Evolutionary conservation across 1,140 invertebrate species (phyloP).

Genomic region (Drosophila pallidifrons): DNA sequence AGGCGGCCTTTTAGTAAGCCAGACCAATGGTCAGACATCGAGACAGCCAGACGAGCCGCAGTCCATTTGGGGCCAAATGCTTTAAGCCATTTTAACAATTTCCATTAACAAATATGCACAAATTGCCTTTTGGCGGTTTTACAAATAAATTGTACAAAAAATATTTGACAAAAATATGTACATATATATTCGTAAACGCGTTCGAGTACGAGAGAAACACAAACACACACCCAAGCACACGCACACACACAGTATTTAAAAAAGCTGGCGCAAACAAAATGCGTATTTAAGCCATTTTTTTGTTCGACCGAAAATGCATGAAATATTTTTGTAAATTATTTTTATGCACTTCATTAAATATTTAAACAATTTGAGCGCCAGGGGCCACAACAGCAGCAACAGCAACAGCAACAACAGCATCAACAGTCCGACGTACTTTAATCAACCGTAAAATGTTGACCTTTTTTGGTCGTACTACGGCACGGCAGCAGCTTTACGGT

Average conservation of each 20-base stretch:
- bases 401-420: slow-evolving; percentile 10
- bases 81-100: slow-evolving; percentile 81
- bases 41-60: slow-evolving; percentile 26
- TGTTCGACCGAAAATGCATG: slow-evolving; percentile 76
- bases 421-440: slow-evolving; percentile 71
- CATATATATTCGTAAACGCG: slow-evolving; percentile 16
- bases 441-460: slow-evolving; percentile 83
- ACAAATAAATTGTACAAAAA: slow-evolving; percentile 76
- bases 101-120: slow-evolving; percentile 83
- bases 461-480: slow-evolving; percentile 52
- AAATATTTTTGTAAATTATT: slow-evolving; percentile 84
- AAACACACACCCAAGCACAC: slow-evolving; percentile 1
- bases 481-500: not conserved
- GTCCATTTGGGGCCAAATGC: slow-evolving; percentile 76
- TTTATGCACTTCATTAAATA: slow-evolving; percentile 84
- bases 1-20: slow-evolving; percentile 43
- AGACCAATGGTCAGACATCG: slow-evolving; percentile 14
- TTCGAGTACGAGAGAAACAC: slow-evolving; percentile 23
- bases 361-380: slow-evolving; percentile 72
- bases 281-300: slow-evolving; percentile 57
- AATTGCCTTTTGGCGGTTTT: slow-evolving; percentile 81
- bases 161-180: slow-evolving; percentile 75
- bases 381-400: slow-evolving; percentile 14
- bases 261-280: slow-evolving; percentile 40
- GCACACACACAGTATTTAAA: slow-evolving; percentile 20